Percentiles rank a stretch among this genome's conserved stretches.
Evolutionary conservation across 2,113 vertebrate genomes (phyloP).

Genomic region (Otis tarda): DNA sequence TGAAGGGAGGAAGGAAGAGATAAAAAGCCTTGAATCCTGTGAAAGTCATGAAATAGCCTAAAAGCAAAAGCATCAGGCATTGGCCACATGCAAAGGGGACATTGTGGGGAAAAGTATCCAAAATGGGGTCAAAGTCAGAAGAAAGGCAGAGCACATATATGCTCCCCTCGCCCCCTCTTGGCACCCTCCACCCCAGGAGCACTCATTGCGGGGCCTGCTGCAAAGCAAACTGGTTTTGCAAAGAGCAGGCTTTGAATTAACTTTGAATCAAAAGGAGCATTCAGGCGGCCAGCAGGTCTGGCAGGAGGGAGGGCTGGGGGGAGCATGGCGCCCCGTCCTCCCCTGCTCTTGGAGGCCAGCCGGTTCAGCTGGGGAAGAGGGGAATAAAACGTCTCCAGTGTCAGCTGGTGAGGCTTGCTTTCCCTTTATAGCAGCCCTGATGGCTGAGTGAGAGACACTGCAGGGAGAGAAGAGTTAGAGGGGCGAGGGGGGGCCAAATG

Average conservation of each 20-base stretch:
- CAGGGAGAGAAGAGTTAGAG: not conserved
- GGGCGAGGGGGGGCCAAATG: not conserved
- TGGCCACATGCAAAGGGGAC: not conserved
- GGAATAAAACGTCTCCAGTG: not conserved
- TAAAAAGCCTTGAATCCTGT: not conserved
- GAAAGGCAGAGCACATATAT: not conserved
- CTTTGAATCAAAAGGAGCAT: conserved; percentile 21
- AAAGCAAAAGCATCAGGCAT: not conserved
- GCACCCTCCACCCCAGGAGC: not conserved
- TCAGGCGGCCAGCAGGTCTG: not conserved
- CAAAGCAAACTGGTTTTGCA: not conserved
- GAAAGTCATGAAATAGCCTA: not conserved
- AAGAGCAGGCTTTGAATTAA: not conserved
- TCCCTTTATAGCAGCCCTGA: conserved; percentile 41
- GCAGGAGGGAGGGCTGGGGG: not conserved
- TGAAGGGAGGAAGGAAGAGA: not conserved
- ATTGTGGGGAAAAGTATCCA: not conserved
- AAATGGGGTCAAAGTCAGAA: not conserved
- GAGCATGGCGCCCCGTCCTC: not conserved
- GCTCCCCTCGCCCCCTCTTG: not conserved
- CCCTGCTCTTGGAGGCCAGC: not conserved
- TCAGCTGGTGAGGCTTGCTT: not conserved
- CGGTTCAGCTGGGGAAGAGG: not conserved
- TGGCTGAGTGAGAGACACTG: not conserved
- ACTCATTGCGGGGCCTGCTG: not conserved